These are phyloP conservation scores for Cochlearius cochlearius DNA, from an alignment of 2,113 vertebrate genomes.

Conservation along the genomic window DNA sequence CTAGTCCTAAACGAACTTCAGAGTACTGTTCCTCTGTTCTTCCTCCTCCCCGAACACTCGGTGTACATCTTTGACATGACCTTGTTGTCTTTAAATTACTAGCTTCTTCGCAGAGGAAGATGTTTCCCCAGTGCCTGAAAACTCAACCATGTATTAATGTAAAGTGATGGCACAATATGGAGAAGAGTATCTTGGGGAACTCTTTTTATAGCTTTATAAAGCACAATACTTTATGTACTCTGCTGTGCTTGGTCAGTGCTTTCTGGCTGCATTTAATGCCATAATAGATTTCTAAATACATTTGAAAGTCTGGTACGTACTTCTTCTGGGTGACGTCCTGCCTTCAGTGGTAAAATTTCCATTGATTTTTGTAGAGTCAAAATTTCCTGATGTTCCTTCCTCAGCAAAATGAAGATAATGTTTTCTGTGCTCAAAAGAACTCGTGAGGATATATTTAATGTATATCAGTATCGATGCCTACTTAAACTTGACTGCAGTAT, in stretches of 20 bases:
- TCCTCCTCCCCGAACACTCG: neutral
- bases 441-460: neutral
- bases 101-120: neutral
- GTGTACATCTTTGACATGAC: neutral
- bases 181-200: neutral
- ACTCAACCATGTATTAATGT: neutral
- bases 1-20: neutral
- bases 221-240: neutral
- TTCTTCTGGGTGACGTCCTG: neutral
- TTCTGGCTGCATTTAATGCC: slow-evolving; percentile 5
- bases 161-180: neutral
- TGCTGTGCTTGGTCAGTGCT: neutral
- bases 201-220: neutral
- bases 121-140: neutral
- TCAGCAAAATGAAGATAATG: neutral
- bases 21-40: neutral
- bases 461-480: neutral
- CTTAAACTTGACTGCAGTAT: neutral
- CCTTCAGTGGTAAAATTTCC: neutral
- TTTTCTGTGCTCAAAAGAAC: neutral
- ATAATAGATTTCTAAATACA: slow-evolving; percentile 3
- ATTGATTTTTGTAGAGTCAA: slow-evolving; percentile 1
- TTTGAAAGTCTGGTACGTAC: neutral
- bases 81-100: neutral
- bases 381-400: neutral